Evolutionary conservation across 1,140 invertebrate species (phyloP), one percentile per base, ranked within the genome.

Genomic region (Macrostomum lignano): DNA sequence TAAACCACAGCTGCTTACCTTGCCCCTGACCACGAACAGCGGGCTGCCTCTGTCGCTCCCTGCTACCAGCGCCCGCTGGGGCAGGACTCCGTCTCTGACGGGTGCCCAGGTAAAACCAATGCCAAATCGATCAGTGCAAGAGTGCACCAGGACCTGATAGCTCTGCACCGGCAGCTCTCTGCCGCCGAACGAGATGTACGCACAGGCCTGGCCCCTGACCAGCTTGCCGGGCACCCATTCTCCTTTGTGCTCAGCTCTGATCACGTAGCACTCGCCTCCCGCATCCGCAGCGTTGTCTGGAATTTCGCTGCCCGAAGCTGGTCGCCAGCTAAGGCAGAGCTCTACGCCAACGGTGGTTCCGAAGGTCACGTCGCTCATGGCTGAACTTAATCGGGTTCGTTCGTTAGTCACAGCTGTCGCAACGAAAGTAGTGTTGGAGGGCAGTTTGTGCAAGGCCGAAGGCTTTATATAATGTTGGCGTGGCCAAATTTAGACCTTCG

Each of bases 271-370:
- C 19, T 28, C 3, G 3, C 26, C 26, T 28, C 3, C 26, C 3
- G 26, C 26, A 15, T 9, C 19, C 5, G 19, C 26, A 5, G 26
- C 9, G 15, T 9, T 3, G 19, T 28, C 3, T 15, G 26, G 26
- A 28, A 28, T 28, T 28, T 28, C 26, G 9, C 26, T 17, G 19
- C 19, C 19, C 19, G 26, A 28, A 14, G 26, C 26, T 17, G 15
- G 15, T 9, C 19, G 26, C 26, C 26, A 28, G 3, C 14, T 15
- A 28, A 28, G 14, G 9, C 26, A 28, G 19, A 28, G 15, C 9
- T 28, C 26, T 15, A 28, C 26, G 5, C 26, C 26, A 15, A 15
- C 19, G 4, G 14, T 17, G 26, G 15, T 15, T 28, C 19, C 14
- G 19, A 3, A 5, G 9, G 3, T 5, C 15, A 28, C 9, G 15